Evolutionary conservation across 2,113 vertebrate genomes (phyloP), one percentile per base, ranked within the genome.

Genomic region (Carollia perspicillata): DNA sequence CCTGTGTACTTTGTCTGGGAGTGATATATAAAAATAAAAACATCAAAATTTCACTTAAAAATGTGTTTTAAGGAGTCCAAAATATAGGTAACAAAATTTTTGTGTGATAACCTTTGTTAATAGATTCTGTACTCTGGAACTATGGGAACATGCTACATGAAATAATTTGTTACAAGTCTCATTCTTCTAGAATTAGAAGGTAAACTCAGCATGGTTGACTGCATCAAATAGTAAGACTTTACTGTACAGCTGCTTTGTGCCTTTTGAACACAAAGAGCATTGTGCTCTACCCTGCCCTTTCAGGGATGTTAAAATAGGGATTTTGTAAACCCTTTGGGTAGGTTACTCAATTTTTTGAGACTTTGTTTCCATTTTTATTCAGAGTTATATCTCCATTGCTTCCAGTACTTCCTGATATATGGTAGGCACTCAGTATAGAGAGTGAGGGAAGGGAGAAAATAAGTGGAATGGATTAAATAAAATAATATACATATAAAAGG

Each of bases 321-420:
- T 77, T 66, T 60, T 37, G 0, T 77, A 63, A 92, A 63, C 5
- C 53, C 6, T 84, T 58, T 65, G 51, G 10, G 7, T 74, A 86
- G 47, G 28, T 75, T 49, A 83, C 40, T 96, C 17, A n/a, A 4
- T 96, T 95, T 92, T 74, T 69, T 89, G 81, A 93, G 81, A 90
- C 35, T 87, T 90, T 8, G 11, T 53, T 94, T 95, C 28, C n/a
- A 35, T 35, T 92, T 92, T 90, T 81, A 28, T 93, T 84, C 63
- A 65, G 3, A 88, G 42, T 23, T 69, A 1, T 77, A 65, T 90
- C 40, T 85, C 47, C n/a, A 89, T 6, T 75, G 49, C 37, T 71
- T 90, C 26, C 14, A 30, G 0, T 90, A 83, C 20, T 26, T 95
- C 44, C 60, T 83, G 28, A 83, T 81, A 51, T 6, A 42, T 75